Percentiles rank a stretch among this genome's conserved stretches.
Conservation (phyloP, 1,140 invertebrate genomes). For the Diploscapter pachys region DNA sequence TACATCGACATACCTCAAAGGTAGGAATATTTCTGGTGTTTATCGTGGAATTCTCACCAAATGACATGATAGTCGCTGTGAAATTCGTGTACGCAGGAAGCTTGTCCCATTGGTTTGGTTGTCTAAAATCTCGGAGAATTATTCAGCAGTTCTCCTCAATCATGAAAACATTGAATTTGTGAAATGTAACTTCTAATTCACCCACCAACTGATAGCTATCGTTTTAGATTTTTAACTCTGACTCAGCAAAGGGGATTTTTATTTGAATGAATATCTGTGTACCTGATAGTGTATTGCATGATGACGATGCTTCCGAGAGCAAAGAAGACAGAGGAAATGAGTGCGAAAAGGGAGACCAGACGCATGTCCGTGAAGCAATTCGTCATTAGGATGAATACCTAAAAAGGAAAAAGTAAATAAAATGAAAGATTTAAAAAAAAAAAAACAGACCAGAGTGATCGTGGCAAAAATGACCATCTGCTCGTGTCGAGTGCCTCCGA, state of each 20-base stretch:
- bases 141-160: too few species aligned
- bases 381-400: conserved; percentile 48
- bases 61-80: conserved; percentile 52
- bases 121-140: conserved; percentile 1
- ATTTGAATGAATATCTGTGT: conserved; percentile 34
- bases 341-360: conserved; percentile 54
- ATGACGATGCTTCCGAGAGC: conserved; percentile 59
- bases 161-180: too few species aligned
- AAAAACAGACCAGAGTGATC: conserved; percentile 41
- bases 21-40: too few species aligned
- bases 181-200: too few species aligned
- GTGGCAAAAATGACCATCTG: conserved; percentile 54
- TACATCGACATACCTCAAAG: conserved; percentile 60
- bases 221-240: too few species aligned
- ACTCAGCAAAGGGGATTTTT: too few species aligned
- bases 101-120: conserved; percentile 47
- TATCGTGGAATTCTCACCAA: conserved; percentile 39
- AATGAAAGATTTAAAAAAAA: too few species aligned
- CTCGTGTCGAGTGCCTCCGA: conserved; percentile 38
- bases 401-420: too few species aligned
- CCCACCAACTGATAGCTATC: too few species aligned
- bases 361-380: conserved; percentile 55
- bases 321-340: conserved; percentile 58
- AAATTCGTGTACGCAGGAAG: conserved; percentile 54
- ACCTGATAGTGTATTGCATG: conserved; percentile 60